phyloP scores from a whole-genome alignment of 1,140 invertebrate genomes.

The Anoplolepis gracilipes region DNA sequence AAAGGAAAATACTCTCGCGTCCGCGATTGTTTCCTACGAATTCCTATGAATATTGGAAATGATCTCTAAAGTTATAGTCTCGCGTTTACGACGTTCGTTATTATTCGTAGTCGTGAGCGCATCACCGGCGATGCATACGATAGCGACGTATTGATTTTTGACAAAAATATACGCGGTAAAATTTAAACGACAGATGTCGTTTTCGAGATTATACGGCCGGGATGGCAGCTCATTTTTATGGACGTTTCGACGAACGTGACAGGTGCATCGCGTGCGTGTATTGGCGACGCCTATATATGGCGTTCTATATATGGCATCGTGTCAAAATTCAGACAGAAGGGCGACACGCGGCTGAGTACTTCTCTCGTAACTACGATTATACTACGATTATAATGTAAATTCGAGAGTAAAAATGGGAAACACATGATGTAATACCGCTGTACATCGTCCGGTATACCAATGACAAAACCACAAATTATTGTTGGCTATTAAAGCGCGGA shows the following conservation, averaged over 20 bases:
- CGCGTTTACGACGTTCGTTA: constrained; percentile 23
- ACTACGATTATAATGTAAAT: constrained; percentile 48
- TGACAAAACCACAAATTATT: constrained; percentile 46
- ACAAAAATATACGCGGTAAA: constrained; percentile 57
- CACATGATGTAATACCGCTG: constrained; percentile 28
- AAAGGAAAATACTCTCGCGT: constrained; percentile 30
- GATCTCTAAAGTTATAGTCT: neutral
- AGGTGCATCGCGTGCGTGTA: constrained; percentile 43
- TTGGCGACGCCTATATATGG: too few species aligned
- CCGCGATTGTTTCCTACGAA: constrained; percentile 12
- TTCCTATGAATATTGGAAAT: constrained; percentile 17
- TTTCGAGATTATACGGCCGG: constrained; percentile 47
- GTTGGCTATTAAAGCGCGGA: constrained; percentile 44
- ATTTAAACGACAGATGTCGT: constrained; percentile 57
- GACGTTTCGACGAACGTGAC: constrained; percentile 56
- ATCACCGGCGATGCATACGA: neutral
- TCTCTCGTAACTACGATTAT: constrained; percentile 16
- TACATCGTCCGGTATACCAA: neutral
- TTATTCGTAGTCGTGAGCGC: constrained; percentile 25
- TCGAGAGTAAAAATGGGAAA: constrained; percentile 29
- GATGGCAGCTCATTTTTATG: constrained; percentile 59
- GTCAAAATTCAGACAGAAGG: constrained; percentile 51
- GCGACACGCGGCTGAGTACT: constrained; percentile 41
- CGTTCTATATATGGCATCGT: constrained; percentile 10
- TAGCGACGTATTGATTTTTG: constrained; percentile 59